A percentile compares a stretch with the other conserved stretches of the same genome.
phyloP scores from a whole-genome alignment of 23 tunicate genomes.

The Trididemnum miniatum region DNA sequence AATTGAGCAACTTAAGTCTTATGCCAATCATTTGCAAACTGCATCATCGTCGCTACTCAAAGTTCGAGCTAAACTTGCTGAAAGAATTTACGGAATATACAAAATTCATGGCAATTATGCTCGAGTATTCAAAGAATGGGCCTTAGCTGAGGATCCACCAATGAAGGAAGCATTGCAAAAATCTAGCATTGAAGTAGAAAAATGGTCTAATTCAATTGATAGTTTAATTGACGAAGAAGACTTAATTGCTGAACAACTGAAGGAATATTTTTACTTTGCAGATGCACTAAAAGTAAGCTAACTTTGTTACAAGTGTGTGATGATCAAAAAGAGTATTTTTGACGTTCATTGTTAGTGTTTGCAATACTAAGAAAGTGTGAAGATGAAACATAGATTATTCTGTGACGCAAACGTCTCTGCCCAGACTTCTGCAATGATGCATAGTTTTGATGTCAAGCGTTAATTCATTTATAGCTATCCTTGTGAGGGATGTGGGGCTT shows the following conservation, averaged over 20 bases:
- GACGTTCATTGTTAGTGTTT: no score
- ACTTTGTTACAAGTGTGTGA: no score
- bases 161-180: constrained; percentile 64
- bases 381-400: no score
- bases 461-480: no score
- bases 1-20: constrained; percentile 74
- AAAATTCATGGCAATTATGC: constrained; percentile 87
- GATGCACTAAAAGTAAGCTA: constrained; percentile 73
- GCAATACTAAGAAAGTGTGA: no score
- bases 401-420: no score
- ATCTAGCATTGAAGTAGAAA: constrained; percentile 54
- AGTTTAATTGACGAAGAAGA: constrained; percentile 86
- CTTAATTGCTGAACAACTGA: constrained; percentile 74
- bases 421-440: no score
- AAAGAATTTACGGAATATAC: constrained; percentile 84
- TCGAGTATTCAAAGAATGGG: constrained; percentile 84
- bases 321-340: no score
- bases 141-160: constrained; percentile 49
- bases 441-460: no score
- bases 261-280: constrained; percentile 84
- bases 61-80: constrained; percentile 89
- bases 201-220: constrained; percentile 71
- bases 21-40: constrained; percentile 65
- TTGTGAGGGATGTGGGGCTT: no score
- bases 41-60: constrained; percentile 58